Percentiles rank a stretch among this genome's conserved stretches.
phyloP scores from a whole-genome alignment of 2,888 invertebrate species.

The Lasioglossum figueresi region DNA sequence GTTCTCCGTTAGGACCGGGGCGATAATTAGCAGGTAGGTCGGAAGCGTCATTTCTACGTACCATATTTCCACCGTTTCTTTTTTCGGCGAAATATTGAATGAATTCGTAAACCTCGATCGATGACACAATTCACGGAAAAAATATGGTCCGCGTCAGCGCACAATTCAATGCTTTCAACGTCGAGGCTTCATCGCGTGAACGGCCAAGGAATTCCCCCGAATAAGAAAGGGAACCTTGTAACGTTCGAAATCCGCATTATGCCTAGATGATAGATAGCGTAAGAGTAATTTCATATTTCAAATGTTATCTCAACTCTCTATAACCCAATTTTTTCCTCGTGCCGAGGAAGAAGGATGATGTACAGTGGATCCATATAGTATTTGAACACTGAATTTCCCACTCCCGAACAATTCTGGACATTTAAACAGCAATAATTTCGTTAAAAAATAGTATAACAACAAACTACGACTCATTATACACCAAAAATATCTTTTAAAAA shows the following conservation, averaged over 20 bases:
- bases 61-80: slow-evolving; percentile 8
- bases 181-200: not conserved
- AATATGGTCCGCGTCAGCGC: slow-evolving; percentile 26
- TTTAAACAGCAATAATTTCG: not conserved
- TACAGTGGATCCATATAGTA: not conserved
- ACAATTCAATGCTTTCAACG: slow-evolving; percentile 31
- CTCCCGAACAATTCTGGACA: not conserved
- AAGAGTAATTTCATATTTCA: slow-evolving; percentile 4
- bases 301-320: slow-evolving; percentile 1
- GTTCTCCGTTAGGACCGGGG: slow-evolving; percentile 23
- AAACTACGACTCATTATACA: too few relatives aligned
- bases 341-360: not conserved
- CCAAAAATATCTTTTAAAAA: too few relatives aligned
- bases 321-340: not conserved
- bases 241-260: slow-evolving; percentile 3
- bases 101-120: slow-evolving; percentile 55
- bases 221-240: not conserved
- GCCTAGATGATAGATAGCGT: not conserved
- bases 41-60: slow-evolving; percentile 36
- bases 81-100: slow-evolving; percentile 46
- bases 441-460: not conserved
- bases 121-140: slow-evolving; percentile 50
- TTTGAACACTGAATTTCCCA: not conserved
- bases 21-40: slow-evolving; percentile 56
- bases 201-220: slow-evolving; percentile 18